These are phyloP conservation scores for Drosophila pandora DNA, from an alignment of 1,140 invertebrate genomes.

Conservation along the genomic window DNA sequence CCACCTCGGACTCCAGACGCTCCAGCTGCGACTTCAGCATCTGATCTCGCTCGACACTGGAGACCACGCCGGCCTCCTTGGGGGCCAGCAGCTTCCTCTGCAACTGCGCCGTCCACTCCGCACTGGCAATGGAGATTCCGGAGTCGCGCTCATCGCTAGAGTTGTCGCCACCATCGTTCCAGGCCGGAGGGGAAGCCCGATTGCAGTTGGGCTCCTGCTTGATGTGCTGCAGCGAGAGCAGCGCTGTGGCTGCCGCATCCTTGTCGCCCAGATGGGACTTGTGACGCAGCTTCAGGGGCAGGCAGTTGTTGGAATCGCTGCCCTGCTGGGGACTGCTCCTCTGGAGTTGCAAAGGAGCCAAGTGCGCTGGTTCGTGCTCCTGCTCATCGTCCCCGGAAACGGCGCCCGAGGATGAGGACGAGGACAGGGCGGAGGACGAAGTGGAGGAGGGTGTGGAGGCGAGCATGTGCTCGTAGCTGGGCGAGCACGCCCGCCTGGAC, in stretches of 20 bases:
- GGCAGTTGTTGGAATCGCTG: conserved; percentile 85
- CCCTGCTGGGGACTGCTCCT: conserved; percentile 37
- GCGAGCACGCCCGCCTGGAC: conserved; percentile 84
- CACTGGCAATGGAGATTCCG: conserved; percentile 90
- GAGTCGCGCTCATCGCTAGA: conserved; percentile 95
- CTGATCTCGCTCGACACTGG: conserved; percentile 84
- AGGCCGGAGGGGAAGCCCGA: conserved; percentile 87
- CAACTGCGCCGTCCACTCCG: conserved; percentile 86
- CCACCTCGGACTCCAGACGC: conserved; percentile 95
- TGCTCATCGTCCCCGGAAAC: conserved; percentile 86
- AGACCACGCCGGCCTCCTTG: conserved; percentile 54
- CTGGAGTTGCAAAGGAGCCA: conserved; percentile 36
- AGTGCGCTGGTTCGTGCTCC: conserved; percentile 54
- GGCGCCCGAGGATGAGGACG: conserved; percentile 86
- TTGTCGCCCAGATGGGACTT: conserved; percentile 95
- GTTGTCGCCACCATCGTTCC: conserved; percentile 91
- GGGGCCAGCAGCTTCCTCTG: conserved; percentile 68
- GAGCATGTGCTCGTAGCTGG: conserved; percentile 74
- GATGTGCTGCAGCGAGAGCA: conserved; percentile 91
- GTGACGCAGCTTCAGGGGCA: conserved; percentile 95
- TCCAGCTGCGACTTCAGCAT: conserved; percentile 93
- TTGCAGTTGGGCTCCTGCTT: conserved; percentile 92
- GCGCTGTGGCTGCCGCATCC: conserved; percentile 91
- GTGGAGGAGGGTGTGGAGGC: conserved; percentile 68
- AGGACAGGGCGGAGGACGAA: conserved; percentile 48